These are phyloP conservation scores for Hippocampus abdominalis DNA, from an alignment of 2,113 vertebrate species.

Conservation along the genomic window DNA sequence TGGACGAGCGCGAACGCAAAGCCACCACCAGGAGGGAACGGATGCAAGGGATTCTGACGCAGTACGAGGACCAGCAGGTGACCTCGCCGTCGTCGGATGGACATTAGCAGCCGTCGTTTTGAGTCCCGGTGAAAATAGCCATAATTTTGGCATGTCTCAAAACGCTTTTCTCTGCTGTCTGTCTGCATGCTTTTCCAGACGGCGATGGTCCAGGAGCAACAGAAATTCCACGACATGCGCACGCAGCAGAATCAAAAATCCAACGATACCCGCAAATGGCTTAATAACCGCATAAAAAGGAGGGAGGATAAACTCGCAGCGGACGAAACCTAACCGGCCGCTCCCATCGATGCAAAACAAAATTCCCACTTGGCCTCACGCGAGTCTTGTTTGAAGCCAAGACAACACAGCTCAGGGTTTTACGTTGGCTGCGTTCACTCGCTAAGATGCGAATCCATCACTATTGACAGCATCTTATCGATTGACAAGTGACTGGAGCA, in stretches of 20 bases:
- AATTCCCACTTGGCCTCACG: background rate
- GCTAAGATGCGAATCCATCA: background rate
- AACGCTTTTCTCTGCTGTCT: slow-evolving; percentile 13
- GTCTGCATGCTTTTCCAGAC: slow-evolving; percentile 38
- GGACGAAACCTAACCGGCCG: slow-evolving; percentile 51
- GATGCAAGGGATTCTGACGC: slow-evolving; percentile 69
- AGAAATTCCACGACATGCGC: background rate
- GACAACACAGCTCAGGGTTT: background rate
- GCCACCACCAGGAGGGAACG: slow-evolving; percentile 57
- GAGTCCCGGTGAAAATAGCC: background rate
- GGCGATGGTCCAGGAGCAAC: slow-evolving; percentile 12
- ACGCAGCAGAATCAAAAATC: slow-evolving; percentile 52
- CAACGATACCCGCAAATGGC: slow-evolving; percentile 63
- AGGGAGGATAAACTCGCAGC: slow-evolving; percentile 59
- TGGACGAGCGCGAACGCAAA: slow-evolving; percentile 71
- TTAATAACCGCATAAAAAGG: slow-evolving; percentile 59
- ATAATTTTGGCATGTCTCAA: background rate
- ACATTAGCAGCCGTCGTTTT: background rate
- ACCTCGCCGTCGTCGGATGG: background rate
- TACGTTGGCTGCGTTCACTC: background rate
- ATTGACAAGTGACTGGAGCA: background rate
- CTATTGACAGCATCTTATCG: background rate
- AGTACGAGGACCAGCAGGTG: slow-evolving; percentile 78
- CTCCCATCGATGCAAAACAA: slow-evolving; percentile 4
- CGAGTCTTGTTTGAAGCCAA: background rate